Percentiles rank a stretch among this genome's conserved stretches.
phyloP scores from a whole-genome alignment of 2,888 invertebrate genomes.

The Drosophila kanekoi region DNA sequence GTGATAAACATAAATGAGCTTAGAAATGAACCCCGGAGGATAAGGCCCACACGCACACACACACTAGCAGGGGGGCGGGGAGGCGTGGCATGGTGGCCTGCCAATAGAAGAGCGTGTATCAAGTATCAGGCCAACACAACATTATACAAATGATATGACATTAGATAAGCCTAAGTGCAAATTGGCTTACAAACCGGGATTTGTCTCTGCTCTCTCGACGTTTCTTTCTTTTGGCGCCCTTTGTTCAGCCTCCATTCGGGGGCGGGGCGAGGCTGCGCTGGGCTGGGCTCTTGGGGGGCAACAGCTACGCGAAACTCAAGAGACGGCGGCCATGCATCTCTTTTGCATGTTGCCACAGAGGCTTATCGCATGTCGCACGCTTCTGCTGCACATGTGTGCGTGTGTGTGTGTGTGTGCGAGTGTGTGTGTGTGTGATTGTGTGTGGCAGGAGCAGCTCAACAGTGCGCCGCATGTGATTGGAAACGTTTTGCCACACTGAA shows the following conservation, averaged over 20 bases:
- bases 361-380: conserved; percentile 49
- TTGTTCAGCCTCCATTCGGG: conserved; percentile 13
- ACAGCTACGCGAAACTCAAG: conserved; percentile 17
- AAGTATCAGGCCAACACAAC: conserved; percentile 82
- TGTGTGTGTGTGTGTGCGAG: too few relatives aligned
- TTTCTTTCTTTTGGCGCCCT: conserved; percentile 39
- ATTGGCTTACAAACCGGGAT: conserved; percentile 85
- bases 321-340: conserved; percentile 34
- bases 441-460: too few relatives aligned
- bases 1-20: conserved; percentile 85
- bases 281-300: conserved; percentile 7
- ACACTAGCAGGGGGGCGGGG: conserved; percentile 11
- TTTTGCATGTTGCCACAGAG: conserved; percentile 52
- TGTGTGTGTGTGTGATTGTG: too few relatives aligned
- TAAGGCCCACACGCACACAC: conserved; percentile 62
- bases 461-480: conserved; percentile 24
- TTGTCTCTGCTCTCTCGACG: conserved; percentile 63
- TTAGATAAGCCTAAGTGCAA: conserved; percentile 86
- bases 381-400: conserved; percentile 9
- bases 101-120: conserved; percentile 71
- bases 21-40: conserved; percentile 85
- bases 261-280: too few relatives aligned
- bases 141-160: conserved; percentile 85
- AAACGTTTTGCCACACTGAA: conserved; percentile 1
- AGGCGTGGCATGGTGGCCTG: conserved; percentile 4